These are phyloP conservation scores for Mizuhopecten yessoensis DNA, from an alignment of 1,140 invertebrate species.

Conservation along the genomic window DNA sequence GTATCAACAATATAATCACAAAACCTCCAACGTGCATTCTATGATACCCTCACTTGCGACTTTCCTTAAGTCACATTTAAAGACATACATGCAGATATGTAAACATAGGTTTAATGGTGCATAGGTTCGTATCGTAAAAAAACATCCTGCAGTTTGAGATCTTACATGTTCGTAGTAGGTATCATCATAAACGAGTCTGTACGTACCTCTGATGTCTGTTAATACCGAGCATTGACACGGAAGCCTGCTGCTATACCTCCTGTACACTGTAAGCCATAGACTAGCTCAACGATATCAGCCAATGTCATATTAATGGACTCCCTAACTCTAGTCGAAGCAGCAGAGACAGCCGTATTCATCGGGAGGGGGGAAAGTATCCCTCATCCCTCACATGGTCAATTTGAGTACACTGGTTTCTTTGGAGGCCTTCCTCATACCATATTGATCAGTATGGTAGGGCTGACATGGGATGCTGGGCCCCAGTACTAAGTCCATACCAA, in stretches of 20 bases:
- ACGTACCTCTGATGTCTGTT: not conserved
- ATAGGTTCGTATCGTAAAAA: too few relatives aligned
- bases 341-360: not conserved
- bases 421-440: not conserved
- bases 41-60: too few relatives aligned
- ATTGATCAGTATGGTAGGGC: not conserved
- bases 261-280: not conserved
- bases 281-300: not conserved
- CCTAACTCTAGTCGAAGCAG: not conserved
- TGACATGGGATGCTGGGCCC: not conserved
- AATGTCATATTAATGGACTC: conserved; percentile 5
- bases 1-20: too few relatives aligned
- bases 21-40: too few relatives aligned
- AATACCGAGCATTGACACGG: not conserved
- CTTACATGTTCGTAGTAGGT: not conserved
- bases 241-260: not conserved
- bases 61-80: too few relatives aligned
- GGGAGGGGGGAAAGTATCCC: not conserved
- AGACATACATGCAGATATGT: too few relatives aligned
- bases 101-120: too few relatives aligned
- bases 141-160: too few relatives aligned
- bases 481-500: not conserved
- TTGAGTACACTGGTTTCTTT: not conserved
- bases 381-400: conserved; percentile 12
- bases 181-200: not conserved